These are phyloP conservation scores for Percopsis transmontana DNA, from an alignment of 2,113 vertebrate species.

Conservation along the genomic window DNA sequence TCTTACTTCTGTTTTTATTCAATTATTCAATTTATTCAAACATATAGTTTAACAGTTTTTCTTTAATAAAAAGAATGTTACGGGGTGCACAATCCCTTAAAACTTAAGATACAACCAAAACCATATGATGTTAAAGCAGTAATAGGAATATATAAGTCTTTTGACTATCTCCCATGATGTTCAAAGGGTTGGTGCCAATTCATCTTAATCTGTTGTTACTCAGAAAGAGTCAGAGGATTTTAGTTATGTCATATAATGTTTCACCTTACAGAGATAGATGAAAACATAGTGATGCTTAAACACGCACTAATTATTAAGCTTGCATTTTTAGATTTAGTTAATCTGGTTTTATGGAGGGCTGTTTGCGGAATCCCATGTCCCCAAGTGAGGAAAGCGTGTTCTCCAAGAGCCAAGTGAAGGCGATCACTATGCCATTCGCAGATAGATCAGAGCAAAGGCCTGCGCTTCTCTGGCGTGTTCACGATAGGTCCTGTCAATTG, in stretches of 20 bases:
- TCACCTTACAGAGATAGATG: constrained; percentile 15
- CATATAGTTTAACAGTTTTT: too few relatives aligned
- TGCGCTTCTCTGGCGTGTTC: constrained; percentile 4
- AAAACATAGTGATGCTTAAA: constrained; percentile 10
- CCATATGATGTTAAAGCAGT: neutral
- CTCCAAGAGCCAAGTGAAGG: constrained; percentile 4
- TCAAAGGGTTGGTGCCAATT: constrained; percentile 14
- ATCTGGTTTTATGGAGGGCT: too few relatives aligned
- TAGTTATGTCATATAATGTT: constrained; percentile 26
- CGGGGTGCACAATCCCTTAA: too few relatives aligned
- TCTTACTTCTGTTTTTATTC: too few relatives aligned
- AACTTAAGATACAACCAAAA: too few relatives aligned
- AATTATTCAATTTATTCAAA: too few relatives aligned
- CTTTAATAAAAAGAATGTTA: too few relatives aligned
- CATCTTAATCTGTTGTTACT: constrained; percentile 36
- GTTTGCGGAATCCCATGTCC: too few relatives aligned
- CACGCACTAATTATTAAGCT: too few relatives aligned
- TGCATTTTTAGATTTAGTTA: too few relatives aligned
- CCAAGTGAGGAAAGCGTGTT: neutral
- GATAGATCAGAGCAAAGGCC: constrained; percentile 27
- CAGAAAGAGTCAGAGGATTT: constrained; percentile 30
- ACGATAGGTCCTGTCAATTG: constrained; percentile 25
- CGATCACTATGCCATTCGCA: constrained; percentile 16
- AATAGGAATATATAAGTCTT: constrained; percentile 23
- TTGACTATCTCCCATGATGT: constrained; percentile 11